Percentiles rank a stretch among this genome's conserved stretches.
Evolutionary conservation across 2,888 invertebrate genomes (phyloP).

Genomic region (Drosophila pseudotalamancana): DNA sequence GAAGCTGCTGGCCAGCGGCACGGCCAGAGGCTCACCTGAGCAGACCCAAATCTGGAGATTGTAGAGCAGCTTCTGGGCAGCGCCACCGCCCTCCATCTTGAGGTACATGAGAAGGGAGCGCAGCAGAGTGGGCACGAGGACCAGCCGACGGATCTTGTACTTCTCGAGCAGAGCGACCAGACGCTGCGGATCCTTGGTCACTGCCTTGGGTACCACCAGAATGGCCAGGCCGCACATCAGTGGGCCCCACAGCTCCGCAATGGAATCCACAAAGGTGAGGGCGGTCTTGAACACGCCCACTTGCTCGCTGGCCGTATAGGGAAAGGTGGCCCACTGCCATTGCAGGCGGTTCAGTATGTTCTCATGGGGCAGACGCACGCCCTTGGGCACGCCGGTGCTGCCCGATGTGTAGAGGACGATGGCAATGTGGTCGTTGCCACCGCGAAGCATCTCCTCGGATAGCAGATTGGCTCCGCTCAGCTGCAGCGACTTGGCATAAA

Average conservation of each 20-base stretch:
- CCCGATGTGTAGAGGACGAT: slow-evolving; percentile 87
- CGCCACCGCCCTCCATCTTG: slow-evolving; percentile 85
- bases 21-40: slow-evolving; percentile 92
- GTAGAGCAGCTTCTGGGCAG: slow-evolving; percentile 85
- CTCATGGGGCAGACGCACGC: slow-evolving; percentile 92
- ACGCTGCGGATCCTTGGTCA: slow-evolving; percentile 91
- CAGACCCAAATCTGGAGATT: slow-evolving; percentile 92
- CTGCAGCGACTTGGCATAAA: slow-evolving; percentile 75
- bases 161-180: slow-evolving; percentile 89
- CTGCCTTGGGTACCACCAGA: slow-evolving; percentile 89
- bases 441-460: slow-evolving; percentile 83
- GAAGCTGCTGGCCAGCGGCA: slow-evolving; percentile 90
- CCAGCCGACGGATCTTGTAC: slow-evolving; percentile 91
- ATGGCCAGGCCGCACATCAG: slow-evolving; percentile 89
- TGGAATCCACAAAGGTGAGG: slow-evolving; percentile 95
- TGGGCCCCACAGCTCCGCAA: slow-evolving; percentile 94
- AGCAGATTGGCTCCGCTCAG: slow-evolving; percentile 77
- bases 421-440: slow-evolving; percentile 73
- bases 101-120: slow-evolving; percentile 91
- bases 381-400: slow-evolving; percentile 95
- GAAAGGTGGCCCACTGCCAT: slow-evolving; percentile 95
- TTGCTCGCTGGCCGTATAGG: slow-evolving; percentile 88
- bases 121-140: slow-evolving; percentile 93
- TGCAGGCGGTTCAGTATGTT: slow-evolving; percentile 92
- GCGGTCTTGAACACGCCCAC: slow-evolving; percentile 95